Evolutionary conservation across 2,797 vertebrate genomes (phyloP).

Genomic region (Lacerta viridis): DNA sequence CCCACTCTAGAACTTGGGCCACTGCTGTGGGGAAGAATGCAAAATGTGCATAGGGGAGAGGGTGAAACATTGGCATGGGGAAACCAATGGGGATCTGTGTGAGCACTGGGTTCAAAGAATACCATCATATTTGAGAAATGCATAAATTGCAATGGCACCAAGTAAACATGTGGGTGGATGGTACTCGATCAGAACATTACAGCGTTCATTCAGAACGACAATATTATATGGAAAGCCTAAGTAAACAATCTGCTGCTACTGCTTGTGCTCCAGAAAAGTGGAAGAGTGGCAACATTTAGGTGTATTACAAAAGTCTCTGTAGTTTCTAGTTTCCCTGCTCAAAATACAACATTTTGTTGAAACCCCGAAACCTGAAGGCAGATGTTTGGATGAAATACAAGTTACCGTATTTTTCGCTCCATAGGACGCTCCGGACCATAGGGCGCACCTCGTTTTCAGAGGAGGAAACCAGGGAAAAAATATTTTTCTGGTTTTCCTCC

Average conservation of each 20-base stretch:
- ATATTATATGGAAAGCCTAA: neutral
- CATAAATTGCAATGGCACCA: neutral
- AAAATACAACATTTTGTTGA: neutral
- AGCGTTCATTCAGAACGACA: too few relatives aligned
- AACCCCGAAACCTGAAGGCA: neutral
- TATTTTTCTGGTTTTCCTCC: too few relatives aligned
- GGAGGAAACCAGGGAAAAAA: too few relatives aligned
- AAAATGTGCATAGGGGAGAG: neutral
- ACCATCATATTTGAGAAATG: neutral
- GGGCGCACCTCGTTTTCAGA: too few relatives aligned
- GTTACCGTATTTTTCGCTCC: too few relatives aligned
- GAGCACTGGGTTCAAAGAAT: neutral
- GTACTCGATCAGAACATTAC: neutral
- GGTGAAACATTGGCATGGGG: neutral
- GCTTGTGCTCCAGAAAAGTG: neutral
- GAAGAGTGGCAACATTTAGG: neutral
- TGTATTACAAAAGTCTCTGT: neutral
- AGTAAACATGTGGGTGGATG: neutral
- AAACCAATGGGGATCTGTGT: neutral
- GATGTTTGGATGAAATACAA: neutral
- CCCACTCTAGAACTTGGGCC: neutral
- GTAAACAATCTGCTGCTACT: neutral
- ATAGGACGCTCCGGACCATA: too few relatives aligned
- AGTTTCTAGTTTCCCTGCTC: neutral
- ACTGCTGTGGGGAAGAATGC: neutral